Evolutionary conservation across 1,140 invertebrate species (phyloP), one percentile per base, ranked within the genome.

Genomic region (Pteromalus puparum): DNA sequence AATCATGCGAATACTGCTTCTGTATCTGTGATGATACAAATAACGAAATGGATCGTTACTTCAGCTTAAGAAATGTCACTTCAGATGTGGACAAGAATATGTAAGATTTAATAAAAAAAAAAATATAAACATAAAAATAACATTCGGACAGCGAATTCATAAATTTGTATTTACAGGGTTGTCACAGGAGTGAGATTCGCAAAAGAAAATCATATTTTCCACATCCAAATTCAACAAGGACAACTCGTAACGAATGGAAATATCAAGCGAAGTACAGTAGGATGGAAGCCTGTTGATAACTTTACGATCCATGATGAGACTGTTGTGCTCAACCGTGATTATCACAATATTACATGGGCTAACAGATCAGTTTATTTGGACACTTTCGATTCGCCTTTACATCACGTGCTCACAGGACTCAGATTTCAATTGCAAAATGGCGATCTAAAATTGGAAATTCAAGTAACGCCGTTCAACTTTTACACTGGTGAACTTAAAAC

Each of bases 191-290:
- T 77, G 10, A 46, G 46, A 12, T 48, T 77, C 1, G 7, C 13
- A 10, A 46, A 24, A 13, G 30, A 77, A 53, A 77, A 77, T 77
- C 18, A 77, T 2, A 38, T 77, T n/a, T 48, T 77, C 12, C 75
- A 77, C 26, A 53, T 77, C 12, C 75, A 77, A 77, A 77, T 77
- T 15, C 34, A 77, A n/a, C 38, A 77, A 24, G 75, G 75, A 24
- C 15, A 46, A 48, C 26, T 77, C 18, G 21, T 48, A 10, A 24
- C 2, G 1, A 77, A 77, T 53, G 75, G 75, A 3, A 53, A 46
- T 13, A 48, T 77, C 9, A 34, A 77, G 18, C n/a, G 18, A 46
- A 48, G 4, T 24, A 21, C 42, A 26, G 42, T 48, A 3, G 1
- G 10, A 0, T 77, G 75, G 75, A 77, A 77, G 15, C 10, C 9